Conservation (phyloP, 1,140 invertebrate species). For the Bombus breviceps region DNA sequence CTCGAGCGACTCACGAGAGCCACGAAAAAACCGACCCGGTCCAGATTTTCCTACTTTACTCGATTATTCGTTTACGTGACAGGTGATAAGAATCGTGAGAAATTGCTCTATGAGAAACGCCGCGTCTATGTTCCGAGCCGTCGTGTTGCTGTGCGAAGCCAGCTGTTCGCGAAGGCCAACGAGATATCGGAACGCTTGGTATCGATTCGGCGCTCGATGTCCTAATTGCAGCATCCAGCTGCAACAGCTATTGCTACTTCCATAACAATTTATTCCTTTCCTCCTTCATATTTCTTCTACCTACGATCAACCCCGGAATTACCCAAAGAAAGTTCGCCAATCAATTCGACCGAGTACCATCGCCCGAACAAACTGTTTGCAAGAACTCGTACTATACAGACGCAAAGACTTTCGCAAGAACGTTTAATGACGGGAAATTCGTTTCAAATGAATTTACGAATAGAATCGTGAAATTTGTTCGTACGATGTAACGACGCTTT, state of each 20-base stretch:
- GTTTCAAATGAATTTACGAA: too few relatives aligned
- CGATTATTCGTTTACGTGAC: slow-evolving; percentile 39
- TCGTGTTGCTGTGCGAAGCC: neutral
- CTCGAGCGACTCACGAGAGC: too few relatives aligned
- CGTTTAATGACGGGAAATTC: neutral
- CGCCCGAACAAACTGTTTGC: neutral
- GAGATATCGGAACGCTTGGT: neutral
- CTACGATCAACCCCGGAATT: neutral
- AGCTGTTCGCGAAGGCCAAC: slow-evolving; percentile 6
- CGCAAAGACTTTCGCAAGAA: neutral
- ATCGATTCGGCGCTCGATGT: neutral
- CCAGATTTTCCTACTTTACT: slow-evolving; percentile 13
- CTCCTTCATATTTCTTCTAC: neutral
- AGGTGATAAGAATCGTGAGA: neutral
- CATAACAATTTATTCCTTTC: slow-evolving; percentile 2
- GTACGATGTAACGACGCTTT: too few relatives aligned
- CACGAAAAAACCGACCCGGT: neutral
- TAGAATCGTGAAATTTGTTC: too few relatives aligned
- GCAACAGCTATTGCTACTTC: neutral
- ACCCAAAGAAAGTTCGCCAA: neutral
- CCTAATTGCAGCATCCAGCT: slow-evolving; percentile 1
- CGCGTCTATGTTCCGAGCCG: neutral
- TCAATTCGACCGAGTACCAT: neutral
- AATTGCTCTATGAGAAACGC: neutral
- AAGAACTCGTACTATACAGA: neutral